Evolutionary conservation across 2,888 invertebrate species (phyloP).

Genomic region (Dicycla oo): DNA sequence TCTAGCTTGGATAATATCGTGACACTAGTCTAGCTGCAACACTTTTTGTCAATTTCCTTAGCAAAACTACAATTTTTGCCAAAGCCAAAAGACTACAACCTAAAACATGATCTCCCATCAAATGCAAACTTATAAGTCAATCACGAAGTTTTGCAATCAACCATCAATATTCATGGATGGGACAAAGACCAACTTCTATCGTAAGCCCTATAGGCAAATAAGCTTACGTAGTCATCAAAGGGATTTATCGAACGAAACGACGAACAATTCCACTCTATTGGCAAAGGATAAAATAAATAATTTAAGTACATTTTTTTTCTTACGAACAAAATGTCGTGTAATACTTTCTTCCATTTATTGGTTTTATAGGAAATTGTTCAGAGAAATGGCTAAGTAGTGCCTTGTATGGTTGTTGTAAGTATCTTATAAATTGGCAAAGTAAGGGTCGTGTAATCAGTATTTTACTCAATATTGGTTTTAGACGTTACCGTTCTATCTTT

Average conservation of each 20-base stretch:
- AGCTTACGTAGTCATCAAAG: slow-evolving; percentile 70
- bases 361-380: slow-evolving; percentile 53
- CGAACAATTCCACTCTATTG: slow-evolving; percentile 67
- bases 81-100: neutral
- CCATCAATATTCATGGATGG: slow-evolving; percentile 64
- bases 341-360: slow-evolving; percentile 59
- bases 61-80: no score
- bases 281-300: slow-evolving; percentile 66
- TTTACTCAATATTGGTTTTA: slow-evolving; percentile 4
- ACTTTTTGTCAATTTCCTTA: neutral
- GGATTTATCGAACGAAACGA: slow-evolving; percentile 64
- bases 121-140: slow-evolving; percentile 47
- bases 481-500: neutral
- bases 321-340: slow-evolving; percentile 51
- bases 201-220: slow-evolving; percentile 64
- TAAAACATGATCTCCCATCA: slow-evolving; percentile 31
- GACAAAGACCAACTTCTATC: slow-evolving; percentile 58
- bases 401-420: slow-evolving; percentile 33
- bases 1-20: neutral
- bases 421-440: slow-evolving; percentile 26
- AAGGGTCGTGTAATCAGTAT: slow-evolving; percentile 13
- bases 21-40: no score
- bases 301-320: slow-evolving; percentile 64
- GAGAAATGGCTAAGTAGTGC: slow-evolving; percentile 47
- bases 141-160: slow-evolving; percentile 49